Percentiles rank a stretch among this genome's conserved stretches.
These are phyloP conservation scores for Halocynthia aurantium DNA, from an alignment of 23 tunicate genomes.

Conservation along the genomic window DNA sequence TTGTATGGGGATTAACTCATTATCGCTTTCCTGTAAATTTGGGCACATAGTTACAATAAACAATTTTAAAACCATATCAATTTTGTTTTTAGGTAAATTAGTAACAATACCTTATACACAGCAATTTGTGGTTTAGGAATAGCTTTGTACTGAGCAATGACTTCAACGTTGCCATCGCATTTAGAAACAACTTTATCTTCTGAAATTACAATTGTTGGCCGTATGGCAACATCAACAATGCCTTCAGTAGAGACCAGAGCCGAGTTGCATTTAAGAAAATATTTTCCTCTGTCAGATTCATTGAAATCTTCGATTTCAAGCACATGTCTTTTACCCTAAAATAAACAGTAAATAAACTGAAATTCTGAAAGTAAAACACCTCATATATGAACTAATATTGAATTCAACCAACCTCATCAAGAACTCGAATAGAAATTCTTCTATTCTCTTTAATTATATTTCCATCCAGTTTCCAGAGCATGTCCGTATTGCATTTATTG, in stretches of 20 bases:
- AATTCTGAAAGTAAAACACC: neutral
- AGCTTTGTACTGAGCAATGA: conserved; percentile 40
- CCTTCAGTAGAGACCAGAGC: conserved; percentile 57
- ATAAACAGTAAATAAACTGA: neutral
- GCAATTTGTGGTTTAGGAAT: conserved; percentile 70
- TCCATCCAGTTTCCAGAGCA: conserved; percentile 70
- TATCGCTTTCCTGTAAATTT: conserved; percentile 1
- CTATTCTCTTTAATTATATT: conserved; percentile 54
- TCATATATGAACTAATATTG: neutral
- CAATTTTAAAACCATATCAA: neutral
- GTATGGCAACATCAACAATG: conserved; percentile 55
- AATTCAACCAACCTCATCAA: conserved; percentile 33
- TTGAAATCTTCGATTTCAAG: conserved; percentile 51
- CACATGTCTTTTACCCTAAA: conserved; percentile 61
- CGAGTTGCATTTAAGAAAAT: conserved; percentile 51
- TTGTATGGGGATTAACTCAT: neutral
- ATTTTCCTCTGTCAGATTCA: conserved; percentile 70
- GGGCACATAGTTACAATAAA: neutral
- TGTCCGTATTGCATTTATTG: conserved; percentile 53
- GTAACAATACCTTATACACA: conserved; percentile 49
- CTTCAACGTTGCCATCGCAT: conserved; percentile 36
- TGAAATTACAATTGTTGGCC: conserved; percentile 36
- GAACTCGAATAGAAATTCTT: conserved; percentile 35
- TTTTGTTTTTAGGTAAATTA: neutral
- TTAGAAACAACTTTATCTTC: conserved; percentile 37